Conservation (phyloP, 2,888 invertebrate genomes). For the Brachylomia viminalis region DNA sequence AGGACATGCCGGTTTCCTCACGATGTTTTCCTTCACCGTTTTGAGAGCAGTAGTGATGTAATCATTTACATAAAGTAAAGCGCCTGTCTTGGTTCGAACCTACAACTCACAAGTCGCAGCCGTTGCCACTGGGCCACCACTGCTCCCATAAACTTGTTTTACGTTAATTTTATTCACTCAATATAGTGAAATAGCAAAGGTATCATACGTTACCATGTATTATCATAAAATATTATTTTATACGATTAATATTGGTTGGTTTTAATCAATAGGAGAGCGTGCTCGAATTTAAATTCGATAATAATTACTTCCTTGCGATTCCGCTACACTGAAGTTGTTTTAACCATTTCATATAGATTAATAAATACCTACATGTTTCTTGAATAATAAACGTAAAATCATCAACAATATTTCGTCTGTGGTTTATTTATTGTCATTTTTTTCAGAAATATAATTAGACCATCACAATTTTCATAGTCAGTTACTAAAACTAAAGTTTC, state of each 20-base stretch:
- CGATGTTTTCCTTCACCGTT: too few species aligned
- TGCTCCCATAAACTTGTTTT: background rate
- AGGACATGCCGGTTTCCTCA: too few species aligned
- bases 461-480: background rate
- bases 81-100: too few species aligned
- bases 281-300: background rate
- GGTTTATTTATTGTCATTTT: background rate
- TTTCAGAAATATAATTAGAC: background rate
- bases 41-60: too few species aligned
- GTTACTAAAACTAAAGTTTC: background rate
- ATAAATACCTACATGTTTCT: background rate
- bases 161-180: background rate
- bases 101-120: too few species aligned
- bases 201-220: background rate
- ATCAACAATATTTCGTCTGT: too few species aligned
- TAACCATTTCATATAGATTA: background rate
- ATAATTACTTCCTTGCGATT: background rate
- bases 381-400: background rate
- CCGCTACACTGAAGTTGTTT: background rate
- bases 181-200: background rate
- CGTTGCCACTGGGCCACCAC: too few species aligned
- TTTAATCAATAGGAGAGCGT: background rate
- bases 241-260: background rate
- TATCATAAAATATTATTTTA: background rate
- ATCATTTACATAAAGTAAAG: too few species aligned